These are phyloP conservation scores for Bettongia penicillata DNA, from an alignment of 2,113 vertebrate species.

Conservation along the genomic window DNA sequence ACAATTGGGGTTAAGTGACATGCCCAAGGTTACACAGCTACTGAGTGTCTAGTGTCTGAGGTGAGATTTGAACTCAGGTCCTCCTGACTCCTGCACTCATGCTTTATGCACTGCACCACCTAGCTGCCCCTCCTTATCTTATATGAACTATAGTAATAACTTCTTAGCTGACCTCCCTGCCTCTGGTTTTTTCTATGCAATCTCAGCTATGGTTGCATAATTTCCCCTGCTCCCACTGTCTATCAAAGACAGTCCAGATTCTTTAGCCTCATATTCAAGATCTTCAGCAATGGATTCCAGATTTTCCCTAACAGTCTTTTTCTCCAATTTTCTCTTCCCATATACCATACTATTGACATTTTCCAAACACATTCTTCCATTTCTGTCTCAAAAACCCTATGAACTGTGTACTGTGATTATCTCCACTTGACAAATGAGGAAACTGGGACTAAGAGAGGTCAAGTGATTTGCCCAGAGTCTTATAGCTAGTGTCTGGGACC, in stretches of 20 bases:
- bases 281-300: neutral
- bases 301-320: neutral
- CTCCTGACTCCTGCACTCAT: too few species aligned
- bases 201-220: neutral
- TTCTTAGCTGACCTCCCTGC: neutral
- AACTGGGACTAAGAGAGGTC: neutral
- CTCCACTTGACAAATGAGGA: neutral
- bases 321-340: neutral
- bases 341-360: neutral
- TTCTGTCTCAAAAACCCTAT: neutral
- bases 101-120: too few species aligned
- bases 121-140: neutral
- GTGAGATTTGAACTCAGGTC: too few species aligned
- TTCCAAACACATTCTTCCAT: neutral
- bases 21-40: too few species aligned
- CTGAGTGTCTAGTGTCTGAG: too few species aligned
- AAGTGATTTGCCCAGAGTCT: neutral
- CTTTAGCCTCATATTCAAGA: neutral
- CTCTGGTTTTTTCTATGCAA: neutral
- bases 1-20: too few species aligned
- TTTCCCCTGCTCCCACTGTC: neutral
- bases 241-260: neutral
- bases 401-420: neutral
- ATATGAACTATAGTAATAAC: neutral
- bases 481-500: neutral